Conservation (phyloP, 1,140 invertebrate genomes). For the Pomacea maculata region DNA sequence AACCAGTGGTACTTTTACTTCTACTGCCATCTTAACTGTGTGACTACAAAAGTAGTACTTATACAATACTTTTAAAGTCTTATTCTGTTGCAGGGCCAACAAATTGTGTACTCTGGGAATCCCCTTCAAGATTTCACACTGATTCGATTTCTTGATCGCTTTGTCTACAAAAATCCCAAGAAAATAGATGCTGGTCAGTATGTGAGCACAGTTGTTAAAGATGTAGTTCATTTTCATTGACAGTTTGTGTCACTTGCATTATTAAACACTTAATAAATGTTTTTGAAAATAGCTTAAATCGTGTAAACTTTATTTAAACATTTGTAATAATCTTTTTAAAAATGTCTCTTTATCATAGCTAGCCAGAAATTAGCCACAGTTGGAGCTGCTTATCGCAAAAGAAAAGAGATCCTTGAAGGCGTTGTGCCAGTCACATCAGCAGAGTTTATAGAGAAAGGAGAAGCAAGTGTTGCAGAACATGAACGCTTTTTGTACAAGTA, state of each 20-base stretch:
- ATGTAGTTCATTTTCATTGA: too few species aligned
- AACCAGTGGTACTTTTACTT: not conserved
- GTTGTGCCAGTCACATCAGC: constrained; percentile 27
- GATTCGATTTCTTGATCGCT: constrained; percentile 90
- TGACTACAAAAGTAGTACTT: too few species aligned
- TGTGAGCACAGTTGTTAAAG: not conserved
- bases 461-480: constrained; percentile 27
- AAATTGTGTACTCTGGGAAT: constrained; percentile 87
- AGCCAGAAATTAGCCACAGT: too few species aligned
- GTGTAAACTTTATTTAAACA: too few species aligned
- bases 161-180: constrained; percentile 97
- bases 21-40: too few species aligned
- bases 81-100: constrained; percentile 48
- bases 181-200: constrained; percentile 63
- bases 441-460: constrained; percentile 25
- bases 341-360: too few species aligned
- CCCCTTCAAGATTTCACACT: constrained; percentile 91
- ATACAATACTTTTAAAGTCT: not conserved
- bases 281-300: too few species aligned
- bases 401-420: constrained; percentile 4
- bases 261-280: too few species aligned
- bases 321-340: too few species aligned
- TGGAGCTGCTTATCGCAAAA: not conserved
- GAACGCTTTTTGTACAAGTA: constrained; percentile 35
- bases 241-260: too few species aligned